phyloP scores from a whole-genome alignment of 2,113 vertebrate species.

The Ovis canadensis region DNA sequence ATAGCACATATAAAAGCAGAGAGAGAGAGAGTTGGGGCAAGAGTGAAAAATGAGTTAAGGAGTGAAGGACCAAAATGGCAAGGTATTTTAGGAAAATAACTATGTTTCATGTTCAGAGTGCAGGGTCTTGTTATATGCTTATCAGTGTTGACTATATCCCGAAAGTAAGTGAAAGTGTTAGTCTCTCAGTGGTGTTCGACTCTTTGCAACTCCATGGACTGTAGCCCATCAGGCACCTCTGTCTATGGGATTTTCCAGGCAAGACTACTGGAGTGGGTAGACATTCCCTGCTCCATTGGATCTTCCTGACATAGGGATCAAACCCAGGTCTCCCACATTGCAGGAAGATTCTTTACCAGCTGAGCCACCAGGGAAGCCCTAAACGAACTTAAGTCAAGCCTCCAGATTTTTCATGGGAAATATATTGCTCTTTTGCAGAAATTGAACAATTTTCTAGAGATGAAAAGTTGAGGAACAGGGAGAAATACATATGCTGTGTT shows the following conservation, averaged over 20 bases:
- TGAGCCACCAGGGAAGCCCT: not conserved
- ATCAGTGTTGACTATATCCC: not conserved
- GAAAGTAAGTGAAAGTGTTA: not conserved
- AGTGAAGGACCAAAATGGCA: not conserved
- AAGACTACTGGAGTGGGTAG: not conserved
- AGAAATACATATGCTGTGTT: not conserved
- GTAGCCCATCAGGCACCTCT: not conserved
- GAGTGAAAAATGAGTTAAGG: not conserved
- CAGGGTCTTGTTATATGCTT: not conserved
- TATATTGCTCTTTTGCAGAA: not conserved
- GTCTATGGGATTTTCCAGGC: not conserved
- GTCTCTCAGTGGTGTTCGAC: not conserved
- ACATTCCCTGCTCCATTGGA: not conserved
- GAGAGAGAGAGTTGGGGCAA: not conserved
- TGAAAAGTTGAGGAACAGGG: not conserved
- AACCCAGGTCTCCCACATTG: not conserved
- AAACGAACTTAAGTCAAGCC: not conserved
- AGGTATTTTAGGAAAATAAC: not conserved
- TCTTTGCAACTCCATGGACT: not conserved
- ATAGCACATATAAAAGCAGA: not conserved
- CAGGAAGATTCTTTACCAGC: not conserved
- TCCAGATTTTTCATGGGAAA: not conserved
- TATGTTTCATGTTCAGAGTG: not conserved
- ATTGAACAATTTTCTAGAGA: not conserved
- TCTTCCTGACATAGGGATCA: not conserved